Base-by-base conservation (phyloP, 2,113 vertebrate genomes). In the Burhinus oedicnemus region DNA sequence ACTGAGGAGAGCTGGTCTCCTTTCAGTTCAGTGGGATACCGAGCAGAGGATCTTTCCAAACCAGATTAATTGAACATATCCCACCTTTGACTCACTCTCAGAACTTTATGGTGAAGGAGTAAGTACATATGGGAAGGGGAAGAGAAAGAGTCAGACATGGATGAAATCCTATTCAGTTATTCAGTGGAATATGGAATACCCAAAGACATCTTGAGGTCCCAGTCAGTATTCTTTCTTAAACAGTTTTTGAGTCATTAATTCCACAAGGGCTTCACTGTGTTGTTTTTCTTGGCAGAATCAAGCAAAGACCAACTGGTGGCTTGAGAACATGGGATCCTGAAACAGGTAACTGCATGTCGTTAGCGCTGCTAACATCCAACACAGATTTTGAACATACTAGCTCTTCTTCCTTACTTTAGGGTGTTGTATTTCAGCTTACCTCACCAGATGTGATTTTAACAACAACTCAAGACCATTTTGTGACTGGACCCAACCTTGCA, bases 391-490 rank as follows among this genome's bases (percentile, higher is more conserved):
- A 80, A 40, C 4, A 42, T 65, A 22, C 11, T 40, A 61, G 19
- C 27, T 85, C 17, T 27, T 87, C 19, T 76, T 93, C 23, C 69
- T 87, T 52, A 89, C 44, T 71, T 78, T 38, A 38, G 66, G 62
- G 49, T 62, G 21, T 29, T 93, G 20, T 78, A 66, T 92, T 93
- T 78, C 87, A 99, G 99, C 97, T 83, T 99, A 98, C 90, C 88
- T 99, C 83, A 96, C 97, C 91, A 95, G 97, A 64, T 99, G 99
- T 96, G 97, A 98, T 95, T 98, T 98, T 90, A 96, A 98, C 71
- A 96, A 97, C 85, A 95, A 98, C 70, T 95, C 87, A 38, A 93
- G 88, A 49, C 95, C 95, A 27, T 96, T 98, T 80, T 99, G 99
- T 96, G 98, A 98, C 89, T 99, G 99, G 99, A 98, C 88, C 18